These are phyloP conservation scores for Phodopus roborovskii DNA, from an alignment of 2,113 vertebrate species.

Conservation along the genomic window DNA sequence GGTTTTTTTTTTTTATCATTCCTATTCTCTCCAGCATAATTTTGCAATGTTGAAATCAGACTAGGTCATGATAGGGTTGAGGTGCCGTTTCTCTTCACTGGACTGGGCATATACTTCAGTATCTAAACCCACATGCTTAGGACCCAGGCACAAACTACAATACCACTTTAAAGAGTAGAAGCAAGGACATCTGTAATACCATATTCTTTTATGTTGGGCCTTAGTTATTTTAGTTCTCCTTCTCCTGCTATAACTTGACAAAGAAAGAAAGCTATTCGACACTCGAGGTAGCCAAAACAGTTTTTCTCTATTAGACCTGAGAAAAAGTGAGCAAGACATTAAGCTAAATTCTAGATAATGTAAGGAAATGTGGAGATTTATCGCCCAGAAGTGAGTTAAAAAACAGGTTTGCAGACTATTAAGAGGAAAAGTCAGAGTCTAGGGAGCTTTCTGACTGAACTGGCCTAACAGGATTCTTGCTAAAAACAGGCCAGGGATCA, in stretches of 20 bases:
- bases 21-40: neutral
- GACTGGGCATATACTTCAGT: neutral
- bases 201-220: neutral
- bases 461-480: neutral
- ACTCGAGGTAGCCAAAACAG: neutral
- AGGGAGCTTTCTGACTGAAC: constrained; percentile 7
- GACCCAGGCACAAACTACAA: neutral
- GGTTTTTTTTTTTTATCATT: neutral
- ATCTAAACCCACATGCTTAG: neutral
- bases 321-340: neutral
- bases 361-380: neutral
- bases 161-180: neutral
- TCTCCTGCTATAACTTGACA: neutral
- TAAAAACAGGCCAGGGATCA: neutral
- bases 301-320: neutral
- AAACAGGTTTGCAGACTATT: neutral
- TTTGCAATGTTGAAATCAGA: neutral
- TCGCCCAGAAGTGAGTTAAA: neutral
- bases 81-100: neutral
- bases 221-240: neutral
- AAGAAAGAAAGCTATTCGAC: neutral
- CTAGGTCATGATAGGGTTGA: neutral
- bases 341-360: neutral
- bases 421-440: neutral
- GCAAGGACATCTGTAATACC: neutral